Percentiles rank a stretch among this genome's conserved stretches.
phyloP scores from a whole-genome alignment of 2,888 invertebrate species.

The Marasmarcha lunaedactyla region DNA sequence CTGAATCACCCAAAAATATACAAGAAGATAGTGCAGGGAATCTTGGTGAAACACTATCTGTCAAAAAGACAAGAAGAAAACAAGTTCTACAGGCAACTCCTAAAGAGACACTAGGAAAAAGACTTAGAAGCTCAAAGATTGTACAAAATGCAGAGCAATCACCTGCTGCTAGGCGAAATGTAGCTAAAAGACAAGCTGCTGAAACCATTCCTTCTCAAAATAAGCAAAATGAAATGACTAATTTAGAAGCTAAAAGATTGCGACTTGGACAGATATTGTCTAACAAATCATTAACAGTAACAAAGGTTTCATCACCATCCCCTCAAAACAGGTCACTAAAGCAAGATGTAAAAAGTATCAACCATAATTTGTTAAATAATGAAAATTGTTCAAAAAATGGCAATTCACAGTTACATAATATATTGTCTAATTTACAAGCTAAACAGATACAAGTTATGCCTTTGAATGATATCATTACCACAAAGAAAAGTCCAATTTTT shows the following conservation, averaged over 20 bases:
- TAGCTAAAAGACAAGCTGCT: slow-evolving; percentile 36
- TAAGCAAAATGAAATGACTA: slow-evolving; percentile 40
- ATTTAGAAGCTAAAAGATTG: slow-evolving; percentile 48
- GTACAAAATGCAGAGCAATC: slow-evolving; percentile 45
- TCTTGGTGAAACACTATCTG: slow-evolving; percentile 32
- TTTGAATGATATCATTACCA: slow-evolving; percentile 35
- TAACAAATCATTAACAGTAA: slow-evolving; percentile 43
- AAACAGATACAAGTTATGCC: slow-evolving; percentile 48
- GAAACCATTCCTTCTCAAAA: slow-evolving; percentile 33
- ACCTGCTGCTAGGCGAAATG: slow-evolving; percentile 28
- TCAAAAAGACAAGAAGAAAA: slow-evolving; percentile 43
- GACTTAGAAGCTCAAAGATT: slow-evolving; percentile 52
- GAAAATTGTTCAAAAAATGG: slow-evolving; percentile 64
- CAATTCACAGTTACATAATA: slow-evolving; percentile 61
- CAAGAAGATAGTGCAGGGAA: not conserved
- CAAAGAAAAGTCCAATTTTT: slow-evolving; percentile 33
- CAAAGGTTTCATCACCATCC: slow-evolving; percentile 31
- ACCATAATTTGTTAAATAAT: slow-evolving; percentile 48
- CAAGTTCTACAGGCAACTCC: slow-evolving; percentile 26
- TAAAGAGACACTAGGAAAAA: slow-evolving; percentile 41
- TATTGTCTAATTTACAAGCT: slow-evolving; percentile 53
- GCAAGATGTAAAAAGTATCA: slow-evolving; percentile 23
- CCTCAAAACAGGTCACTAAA: slow-evolving; percentile 24
- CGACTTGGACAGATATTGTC: slow-evolving; percentile 55
- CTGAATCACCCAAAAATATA: slow-evolving; percentile 23